Percentiles rank a stretch among this genome's conserved stretches.
Evolutionary conservation across 2,113 vertebrate species (phyloP).

Genomic region (Delphinapterus leucas): DNA sequence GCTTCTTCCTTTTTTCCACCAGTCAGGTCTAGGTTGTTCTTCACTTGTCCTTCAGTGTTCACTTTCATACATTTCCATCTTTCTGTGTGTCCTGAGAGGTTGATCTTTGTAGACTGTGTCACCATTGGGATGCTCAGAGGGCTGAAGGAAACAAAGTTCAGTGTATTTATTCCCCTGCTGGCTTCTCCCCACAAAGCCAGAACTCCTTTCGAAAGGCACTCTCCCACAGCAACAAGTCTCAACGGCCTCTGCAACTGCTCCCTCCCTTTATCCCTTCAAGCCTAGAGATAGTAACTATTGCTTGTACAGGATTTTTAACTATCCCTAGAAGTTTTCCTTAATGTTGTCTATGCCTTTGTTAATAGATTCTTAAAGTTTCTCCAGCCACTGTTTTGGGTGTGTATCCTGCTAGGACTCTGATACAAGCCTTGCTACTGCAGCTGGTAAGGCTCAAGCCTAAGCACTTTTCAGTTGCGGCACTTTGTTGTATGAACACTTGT

Average conservation of each 20-base stretch:
- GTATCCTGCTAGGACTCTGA: not conserved
- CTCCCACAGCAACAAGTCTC: not conserved
- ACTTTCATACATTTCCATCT: not conserved
- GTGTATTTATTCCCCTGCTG: not conserved
- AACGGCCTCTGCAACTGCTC: not conserved
- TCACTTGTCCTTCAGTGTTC: not conserved
- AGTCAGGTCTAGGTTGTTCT: not conserved
- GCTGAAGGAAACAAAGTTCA: not conserved
- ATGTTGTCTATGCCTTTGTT: not conserved
- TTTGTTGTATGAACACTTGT: not conserved
- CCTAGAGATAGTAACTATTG: not conserved
- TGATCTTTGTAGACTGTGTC: not conserved
- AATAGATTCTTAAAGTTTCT: not conserved
- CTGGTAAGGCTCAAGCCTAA: not conserved
- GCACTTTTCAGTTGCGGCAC: not conserved
- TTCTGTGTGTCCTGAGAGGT: not conserved
- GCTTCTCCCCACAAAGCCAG: not conserved
- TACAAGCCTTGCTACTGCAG: rapidly evolving
- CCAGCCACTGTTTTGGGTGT: not conserved
- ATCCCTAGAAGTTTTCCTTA: not conserved
- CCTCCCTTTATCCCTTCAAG: not conserved
- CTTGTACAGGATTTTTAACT: not conserved
- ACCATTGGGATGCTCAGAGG: not conserved
- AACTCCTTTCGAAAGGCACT: not conserved
- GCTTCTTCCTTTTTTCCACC: not conserved